Conservation (phyloP, 2,888 invertebrate genomes). For the Drosophila fungiperda region DNA sequence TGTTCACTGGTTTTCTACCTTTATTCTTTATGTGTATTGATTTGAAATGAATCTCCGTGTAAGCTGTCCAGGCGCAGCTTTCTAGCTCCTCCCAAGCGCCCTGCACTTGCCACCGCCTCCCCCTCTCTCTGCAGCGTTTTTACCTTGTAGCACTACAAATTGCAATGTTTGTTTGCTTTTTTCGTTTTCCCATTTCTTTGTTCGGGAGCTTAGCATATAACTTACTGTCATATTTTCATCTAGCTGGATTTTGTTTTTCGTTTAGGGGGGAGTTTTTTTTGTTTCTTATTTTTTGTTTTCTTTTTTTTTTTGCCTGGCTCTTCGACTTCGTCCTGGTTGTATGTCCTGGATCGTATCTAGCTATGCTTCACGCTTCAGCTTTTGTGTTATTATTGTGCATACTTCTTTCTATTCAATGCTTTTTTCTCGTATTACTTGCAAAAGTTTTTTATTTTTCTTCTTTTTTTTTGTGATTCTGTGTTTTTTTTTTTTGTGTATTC, state of each 20-base stretch:
- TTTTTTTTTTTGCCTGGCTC: not conserved
- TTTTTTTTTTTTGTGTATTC: slow-evolving; percentile 32
- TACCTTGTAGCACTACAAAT: slow-evolving; percentile 53
- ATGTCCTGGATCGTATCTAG: slow-evolving; percentile 16
- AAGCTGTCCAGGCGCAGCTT: slow-evolving; percentile 56
- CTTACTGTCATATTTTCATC: slow-evolving; percentile 79
- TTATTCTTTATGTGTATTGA: slow-evolving; percentile 77
- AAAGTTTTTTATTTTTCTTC: slow-evolving; percentile 50
- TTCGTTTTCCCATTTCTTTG: slow-evolving; percentile 35
- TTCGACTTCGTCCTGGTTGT: not conserved
- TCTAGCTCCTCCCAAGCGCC: slow-evolving; percentile 11
- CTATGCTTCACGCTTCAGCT: slow-evolving; percentile 42
- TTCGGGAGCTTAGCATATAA: slow-evolving; percentile 66
- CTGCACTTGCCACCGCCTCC: not conserved
- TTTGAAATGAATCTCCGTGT: slow-evolving; percentile 76
- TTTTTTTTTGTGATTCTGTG: slow-evolving; percentile 22
- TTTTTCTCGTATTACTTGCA: slow-evolving; percentile 56
- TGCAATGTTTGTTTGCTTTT: slow-evolving; percentile 54
- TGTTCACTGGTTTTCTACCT: slow-evolving; percentile 56
- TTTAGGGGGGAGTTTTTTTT: not conserved
- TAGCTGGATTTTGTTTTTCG: slow-evolving; percentile 29
- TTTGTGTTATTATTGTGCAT: slow-evolving; percentile 73
- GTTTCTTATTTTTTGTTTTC: not conserved
- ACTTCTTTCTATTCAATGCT: slow-evolving; percentile 64
- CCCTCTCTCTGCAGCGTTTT: slow-evolving; percentile 4